A percentile compares a stretch with the other conserved stretches of the same genome.
Evolutionary conservation across 2,888 invertebrate genomes (phyloP).

Genomic region (Spodoptera exigua): DNA sequence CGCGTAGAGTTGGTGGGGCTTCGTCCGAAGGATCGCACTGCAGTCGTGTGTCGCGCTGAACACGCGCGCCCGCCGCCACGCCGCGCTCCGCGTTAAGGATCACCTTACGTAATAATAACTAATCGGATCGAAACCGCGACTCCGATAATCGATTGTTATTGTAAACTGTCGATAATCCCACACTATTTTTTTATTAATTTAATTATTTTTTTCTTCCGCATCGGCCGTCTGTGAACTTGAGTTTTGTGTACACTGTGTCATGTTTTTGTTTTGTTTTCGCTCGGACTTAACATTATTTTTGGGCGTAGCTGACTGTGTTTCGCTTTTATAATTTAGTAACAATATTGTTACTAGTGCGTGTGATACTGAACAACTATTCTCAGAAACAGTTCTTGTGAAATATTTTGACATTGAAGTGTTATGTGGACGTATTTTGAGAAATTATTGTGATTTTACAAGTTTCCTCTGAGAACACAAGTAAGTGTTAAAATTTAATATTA

Average conservation of each 20-base stretch:
- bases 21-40: conserved; percentile 89
- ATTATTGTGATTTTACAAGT: conserved; percentile 66
- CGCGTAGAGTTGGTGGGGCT: conserved; percentile 91
- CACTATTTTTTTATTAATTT: conserved; percentile 67
- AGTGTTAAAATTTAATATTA: conserved; percentile 63
- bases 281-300: conserved; percentile 77
- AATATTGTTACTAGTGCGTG: conserved; percentile 72
- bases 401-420: conserved; percentile 72
- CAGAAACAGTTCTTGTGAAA: conserved; percentile 69
- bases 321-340: conserved; percentile 69
- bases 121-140: conserved; percentile 80
- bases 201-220: conserved; percentile 60
- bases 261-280: conserved; percentile 83
- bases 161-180: conserved; percentile 78
- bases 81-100: conserved; percentile 70
- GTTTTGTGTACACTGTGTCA: conserved; percentile 77
- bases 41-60: conserved; percentile 87
- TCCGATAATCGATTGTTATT: conserved; percentile 86
- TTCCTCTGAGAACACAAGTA: conserved; percentile 67
- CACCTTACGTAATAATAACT: conserved; percentile 86
- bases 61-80: conserved; percentile 83
- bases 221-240: conserved; percentile 72
- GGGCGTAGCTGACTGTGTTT: conserved; percentile 81
- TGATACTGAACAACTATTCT: conserved; percentile 61
- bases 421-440: conserved; percentile 72